phyloP scores from a whole-genome alignment of 2,888 invertebrate genomes.

The Quadriops clusia region DNA sequence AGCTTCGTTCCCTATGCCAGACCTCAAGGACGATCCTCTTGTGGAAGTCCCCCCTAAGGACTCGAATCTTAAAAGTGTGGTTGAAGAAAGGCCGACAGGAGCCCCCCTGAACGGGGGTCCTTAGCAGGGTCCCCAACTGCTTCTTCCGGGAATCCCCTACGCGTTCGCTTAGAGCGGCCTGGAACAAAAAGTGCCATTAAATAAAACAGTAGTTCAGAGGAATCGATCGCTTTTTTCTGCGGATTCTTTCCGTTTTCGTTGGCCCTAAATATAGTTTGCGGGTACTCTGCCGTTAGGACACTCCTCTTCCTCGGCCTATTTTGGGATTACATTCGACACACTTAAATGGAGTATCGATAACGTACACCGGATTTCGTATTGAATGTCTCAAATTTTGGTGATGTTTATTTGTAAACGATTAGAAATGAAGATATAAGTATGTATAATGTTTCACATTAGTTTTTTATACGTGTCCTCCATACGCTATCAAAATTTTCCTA shows the following conservation, averaged over 20 bases:
- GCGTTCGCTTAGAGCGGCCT: constrained; percentile 46
- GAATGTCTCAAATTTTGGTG: too few relatives aligned
- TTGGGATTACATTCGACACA: too few relatives aligned
- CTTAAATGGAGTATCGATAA: too few relatives aligned
- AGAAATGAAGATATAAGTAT: too few relatives aligned
- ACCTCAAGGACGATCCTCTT: constrained; percentile 57
- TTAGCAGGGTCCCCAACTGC: constrained; percentile 50
- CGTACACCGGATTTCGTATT: too few relatives aligned
- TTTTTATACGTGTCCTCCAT: too few relatives aligned
- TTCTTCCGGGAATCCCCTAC: constrained; percentile 24
- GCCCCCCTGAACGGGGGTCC: constrained; percentile 71
- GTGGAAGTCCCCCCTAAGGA: constrained; percentile 44
- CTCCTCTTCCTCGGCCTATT: too few relatives aligned
- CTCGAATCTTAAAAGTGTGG: constrained; percentile 59
- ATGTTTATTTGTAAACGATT: too few relatives aligned
- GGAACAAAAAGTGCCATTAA: constrained; percentile 14
- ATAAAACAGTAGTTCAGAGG: not conserved
- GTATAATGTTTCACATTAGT: too few relatives aligned
- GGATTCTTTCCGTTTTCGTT: not conserved
- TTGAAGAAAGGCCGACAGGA: constrained; percentile 70
- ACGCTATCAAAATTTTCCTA: too few relatives aligned
- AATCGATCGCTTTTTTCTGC: constrained; percentile 2
- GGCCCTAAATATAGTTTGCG: not conserved
- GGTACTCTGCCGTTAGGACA: too few relatives aligned
- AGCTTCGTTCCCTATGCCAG: constrained; percentile 75